These are phyloP conservation scores for Brachyptera putata DNA, from an alignment of 2,888 invertebrate genomes.

Conservation along the genomic window DNA sequence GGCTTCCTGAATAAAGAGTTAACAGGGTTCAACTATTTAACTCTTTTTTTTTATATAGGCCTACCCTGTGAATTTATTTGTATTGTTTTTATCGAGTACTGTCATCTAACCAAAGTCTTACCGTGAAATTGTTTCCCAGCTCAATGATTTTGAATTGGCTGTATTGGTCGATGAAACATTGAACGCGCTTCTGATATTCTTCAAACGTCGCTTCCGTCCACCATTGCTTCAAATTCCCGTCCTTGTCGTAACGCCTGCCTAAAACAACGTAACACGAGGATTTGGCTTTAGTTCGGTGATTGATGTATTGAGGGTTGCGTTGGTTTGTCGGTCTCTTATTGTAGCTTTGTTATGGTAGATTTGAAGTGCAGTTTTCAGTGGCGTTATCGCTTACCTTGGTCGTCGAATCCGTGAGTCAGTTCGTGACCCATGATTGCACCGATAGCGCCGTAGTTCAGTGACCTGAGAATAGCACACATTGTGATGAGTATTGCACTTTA, in stretches of 20 bases:
- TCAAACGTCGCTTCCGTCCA: conserved; percentile 51
- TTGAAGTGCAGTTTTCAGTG: no score
- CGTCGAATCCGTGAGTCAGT: conserved; percentile 35
- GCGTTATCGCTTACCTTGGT: conserved; percentile 31
- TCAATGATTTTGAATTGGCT: conserved; percentile 45
- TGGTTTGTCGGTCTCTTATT: no score
- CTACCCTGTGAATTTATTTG: no score
- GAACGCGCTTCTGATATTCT: conserved; percentile 48
- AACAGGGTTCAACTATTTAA: no score
- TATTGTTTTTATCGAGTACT: no score
- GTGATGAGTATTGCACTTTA: no score
- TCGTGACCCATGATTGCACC: conserved; percentile 36
- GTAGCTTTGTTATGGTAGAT: no score
- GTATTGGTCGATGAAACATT: conserved; percentile 56
- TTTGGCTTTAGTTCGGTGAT: no score
- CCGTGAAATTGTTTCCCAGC: conserved; percentile 33
- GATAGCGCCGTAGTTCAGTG: conserved; percentile 35
- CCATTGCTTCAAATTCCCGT: conserved; percentile 55
- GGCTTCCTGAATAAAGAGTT: no score
- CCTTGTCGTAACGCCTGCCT: conserved; percentile 53
- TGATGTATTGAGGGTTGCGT: no score
- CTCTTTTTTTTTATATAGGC: no score
- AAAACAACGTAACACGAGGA: no score
- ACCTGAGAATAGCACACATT: conserved; percentile 21
- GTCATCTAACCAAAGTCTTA: conserved; percentile 18